phyloP scores from a whole-genome alignment of 2,797 vertebrate genomes.

The Enteromius unitaeniatus region DNA sequence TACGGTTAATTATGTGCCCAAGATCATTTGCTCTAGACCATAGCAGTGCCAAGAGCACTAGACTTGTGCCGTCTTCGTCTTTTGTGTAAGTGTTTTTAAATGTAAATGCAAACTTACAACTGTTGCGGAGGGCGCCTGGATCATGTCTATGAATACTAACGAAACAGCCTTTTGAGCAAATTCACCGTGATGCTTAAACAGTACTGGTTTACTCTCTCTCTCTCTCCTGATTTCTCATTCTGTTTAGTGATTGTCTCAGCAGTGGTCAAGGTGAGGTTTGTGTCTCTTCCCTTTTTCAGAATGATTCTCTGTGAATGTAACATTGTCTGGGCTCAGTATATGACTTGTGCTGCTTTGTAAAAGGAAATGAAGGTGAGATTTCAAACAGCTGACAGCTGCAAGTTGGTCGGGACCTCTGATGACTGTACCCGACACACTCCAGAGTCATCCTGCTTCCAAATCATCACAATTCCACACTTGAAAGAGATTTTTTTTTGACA shows the following conservation, averaged over 20 bases:
- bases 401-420: constrained; percentile 20
- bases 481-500: constrained; percentile 23
- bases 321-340: neutral
- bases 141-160: constrained; percentile 56
- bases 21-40: constrained; percentile 23
- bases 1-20: constrained; percentile 5
- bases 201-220: constrained; percentile 30
- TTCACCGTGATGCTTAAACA: constrained; percentile 26
- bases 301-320: neutral
- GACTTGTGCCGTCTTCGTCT: neutral
- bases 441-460: constrained; percentile 29
- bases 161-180: constrained; percentile 29
- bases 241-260: constrained; percentile 16
- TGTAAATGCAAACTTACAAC: constrained; percentile 44
- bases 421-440: constrained; percentile 19
- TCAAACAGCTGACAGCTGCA: constrained; percentile 28
- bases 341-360: constrained; percentile 15
- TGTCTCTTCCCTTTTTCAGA: neutral
- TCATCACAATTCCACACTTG: constrained; percentile 34
- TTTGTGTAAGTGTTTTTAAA: constrained; percentile 30
- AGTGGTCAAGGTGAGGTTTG: constrained; percentile 28
- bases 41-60: constrained; percentile 19
- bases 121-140: constrained; percentile 36
- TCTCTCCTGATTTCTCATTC: constrained; percentile 7
- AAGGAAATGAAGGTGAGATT: constrained; percentile 38